phyloP scores from a whole-genome alignment of 2,888 invertebrate species.

The Fragum sueziense region DNA sequence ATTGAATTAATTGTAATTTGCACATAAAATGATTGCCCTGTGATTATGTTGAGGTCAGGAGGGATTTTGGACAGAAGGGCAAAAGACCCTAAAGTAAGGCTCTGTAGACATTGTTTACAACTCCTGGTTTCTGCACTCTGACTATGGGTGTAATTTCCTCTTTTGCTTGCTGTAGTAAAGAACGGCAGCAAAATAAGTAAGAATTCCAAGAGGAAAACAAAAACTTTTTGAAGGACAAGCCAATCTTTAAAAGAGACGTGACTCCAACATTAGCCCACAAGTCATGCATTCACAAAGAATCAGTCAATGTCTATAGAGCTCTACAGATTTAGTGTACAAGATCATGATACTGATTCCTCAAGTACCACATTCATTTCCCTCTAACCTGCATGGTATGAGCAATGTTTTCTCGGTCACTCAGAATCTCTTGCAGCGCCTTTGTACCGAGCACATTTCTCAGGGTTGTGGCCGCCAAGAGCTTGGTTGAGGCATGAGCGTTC shows the following conservation, averaged over 20 bases:
- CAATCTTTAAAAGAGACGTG: no score
- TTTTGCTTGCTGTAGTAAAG: no score
- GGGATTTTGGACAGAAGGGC: not conserved
- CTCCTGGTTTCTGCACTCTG: no score
- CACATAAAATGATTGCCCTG: slow-evolving; percentile 11
- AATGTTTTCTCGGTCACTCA: slow-evolving; percentile 96
- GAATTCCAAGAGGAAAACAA: no score
- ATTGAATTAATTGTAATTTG: not conserved
- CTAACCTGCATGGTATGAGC: slow-evolving; percentile 90
- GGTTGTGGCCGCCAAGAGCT: slow-evolving; percentile 88
- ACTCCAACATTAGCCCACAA: no score
- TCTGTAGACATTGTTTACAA: no score
- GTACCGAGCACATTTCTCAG: slow-evolving; percentile 95
- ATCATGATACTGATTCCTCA: not conserved
- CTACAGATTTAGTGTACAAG: not conserved
- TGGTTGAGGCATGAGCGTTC: slow-evolving; percentile 96
- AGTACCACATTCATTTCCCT: not conserved
- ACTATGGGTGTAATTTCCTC: no score
- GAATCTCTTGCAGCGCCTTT: slow-evolving; percentile 96
- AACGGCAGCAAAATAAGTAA: no score
- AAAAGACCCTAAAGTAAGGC: not conserved
- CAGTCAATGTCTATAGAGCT: not conserved
- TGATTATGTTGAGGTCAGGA: not conserved
- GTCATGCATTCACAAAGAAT: no score
- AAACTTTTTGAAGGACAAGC: no score